A percentile compares a stretch with the other conserved stretches of the same genome.
These are phyloP conservation scores for Microtus oregoni DNA, from an alignment of 2,113 vertebrate genomes.

Conservation along the genomic window DNA sequence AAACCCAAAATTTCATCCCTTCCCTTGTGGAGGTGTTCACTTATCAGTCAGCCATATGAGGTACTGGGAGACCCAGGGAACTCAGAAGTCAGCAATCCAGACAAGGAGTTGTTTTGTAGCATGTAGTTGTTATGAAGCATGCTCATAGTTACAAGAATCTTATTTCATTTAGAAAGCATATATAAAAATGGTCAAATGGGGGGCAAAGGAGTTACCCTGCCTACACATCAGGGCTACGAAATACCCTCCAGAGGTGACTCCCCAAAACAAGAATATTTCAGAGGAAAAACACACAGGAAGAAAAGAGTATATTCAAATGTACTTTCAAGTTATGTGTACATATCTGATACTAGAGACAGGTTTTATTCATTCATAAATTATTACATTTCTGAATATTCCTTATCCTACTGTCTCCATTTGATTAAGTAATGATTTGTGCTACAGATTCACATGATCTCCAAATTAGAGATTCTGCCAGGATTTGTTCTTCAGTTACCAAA, in stretches of 20 bases:
- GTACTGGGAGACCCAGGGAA: not conserved
- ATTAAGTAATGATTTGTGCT: slow-evolving; percentile 38
- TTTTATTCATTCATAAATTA: slow-evolving; percentile 38
- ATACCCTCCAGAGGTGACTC: not conserved
- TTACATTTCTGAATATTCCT: not conserved
- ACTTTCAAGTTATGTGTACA: not conserved
- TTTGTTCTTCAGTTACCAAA: not conserved
- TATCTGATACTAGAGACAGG: not conserved
- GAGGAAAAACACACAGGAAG: not conserved
- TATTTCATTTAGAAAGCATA: not conserved
- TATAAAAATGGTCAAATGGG: not conserved
- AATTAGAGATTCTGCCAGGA: not conserved
- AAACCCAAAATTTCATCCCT: not conserved
- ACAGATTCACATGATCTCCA: not conserved
- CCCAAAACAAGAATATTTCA: not conserved
- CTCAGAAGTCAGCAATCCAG: not conserved
- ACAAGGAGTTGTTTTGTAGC: not conserved
- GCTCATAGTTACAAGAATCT: not conserved
- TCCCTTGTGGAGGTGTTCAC: not conserved
- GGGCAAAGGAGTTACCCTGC: not conserved
- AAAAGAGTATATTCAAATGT: not conserved
- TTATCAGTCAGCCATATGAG: not conserved
- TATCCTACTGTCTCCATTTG: slow-evolving; percentile 8
- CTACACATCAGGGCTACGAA: not conserved
- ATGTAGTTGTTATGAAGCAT: not conserved